phyloP scores from a whole-genome alignment of 2,113 vertebrate genomes.

The Tamias sibiricus region DNA sequence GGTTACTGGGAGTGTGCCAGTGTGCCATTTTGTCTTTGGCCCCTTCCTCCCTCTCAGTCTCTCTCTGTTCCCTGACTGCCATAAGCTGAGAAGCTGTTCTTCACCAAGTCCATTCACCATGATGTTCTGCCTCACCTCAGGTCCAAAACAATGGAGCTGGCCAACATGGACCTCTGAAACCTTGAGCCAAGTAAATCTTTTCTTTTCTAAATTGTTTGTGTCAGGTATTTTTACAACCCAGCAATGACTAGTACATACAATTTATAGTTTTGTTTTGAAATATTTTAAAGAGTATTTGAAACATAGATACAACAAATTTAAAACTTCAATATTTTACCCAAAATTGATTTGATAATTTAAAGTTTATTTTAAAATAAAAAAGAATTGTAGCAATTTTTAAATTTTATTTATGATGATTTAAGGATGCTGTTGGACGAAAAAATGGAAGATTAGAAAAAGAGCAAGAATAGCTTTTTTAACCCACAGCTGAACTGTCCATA shows the following conservation, averaged over 20 bases:
- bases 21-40: neutral
- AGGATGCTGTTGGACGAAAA: neutral
- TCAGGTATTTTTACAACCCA: neutral
- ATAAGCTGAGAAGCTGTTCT: neutral
- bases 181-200: neutral
- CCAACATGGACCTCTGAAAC: neutral
- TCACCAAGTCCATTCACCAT: neutral
- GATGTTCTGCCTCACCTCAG: neutral
- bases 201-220: neutral
- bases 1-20: neutral
- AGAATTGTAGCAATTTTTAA: neutral
- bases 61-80: neutral
- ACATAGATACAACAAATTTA: neutral
- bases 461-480: neutral
- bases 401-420: neutral
- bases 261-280: neutral
- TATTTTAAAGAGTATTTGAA: neutral
- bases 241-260: neutral
- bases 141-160: neutral
- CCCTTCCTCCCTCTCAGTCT: neutral
- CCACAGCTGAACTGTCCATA: neutral
- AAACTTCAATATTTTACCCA: neutral
- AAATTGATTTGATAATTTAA: conserved; percentile 5
- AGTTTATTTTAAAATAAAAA: conserved; percentile 40
- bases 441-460: neutral